phyloP scores from a whole-genome alignment of 2,888 invertebrate species.

The Aphidoletes aphidimyza region DNA sequence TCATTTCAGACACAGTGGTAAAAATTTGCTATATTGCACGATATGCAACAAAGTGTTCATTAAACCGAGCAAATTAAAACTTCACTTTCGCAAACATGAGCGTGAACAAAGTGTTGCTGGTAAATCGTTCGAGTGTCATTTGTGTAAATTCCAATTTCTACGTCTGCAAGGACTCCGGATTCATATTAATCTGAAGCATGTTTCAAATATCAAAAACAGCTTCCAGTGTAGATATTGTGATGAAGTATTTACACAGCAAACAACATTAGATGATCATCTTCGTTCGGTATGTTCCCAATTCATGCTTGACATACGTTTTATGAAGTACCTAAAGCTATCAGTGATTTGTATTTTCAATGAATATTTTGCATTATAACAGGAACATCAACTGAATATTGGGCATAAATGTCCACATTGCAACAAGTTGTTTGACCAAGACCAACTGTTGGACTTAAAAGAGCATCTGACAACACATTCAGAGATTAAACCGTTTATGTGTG shows the following conservation, averaged over 20 bases:
- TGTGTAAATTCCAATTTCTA: not conserved
- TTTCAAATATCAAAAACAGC: not conserved
- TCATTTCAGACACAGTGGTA: not conserved
- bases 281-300: not conserved
- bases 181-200: not conserved
- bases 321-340: no score
- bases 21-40: not conserved
- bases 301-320: no score
- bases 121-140: not conserved
- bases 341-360: not conserved
- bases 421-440: not conserved
- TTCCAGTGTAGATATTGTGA: not conserved
- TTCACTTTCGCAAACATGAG: not conserved
- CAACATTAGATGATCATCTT: not conserved
- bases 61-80: not conserved
- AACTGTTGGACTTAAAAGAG: not conserved
- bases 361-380: not conserved
- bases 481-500: constrained; percentile 37
- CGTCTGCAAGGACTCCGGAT: not conserved
- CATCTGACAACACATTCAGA: constrained; percentile 1
- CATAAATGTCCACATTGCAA: not conserved
- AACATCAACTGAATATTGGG: not conserved
- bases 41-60: not conserved
- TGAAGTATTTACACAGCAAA: not conserved
- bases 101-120: not conserved